Evolutionary conservation across 2,113 vertebrate species (phyloP).

Genomic region (Atlantisia rogersi): DNA sequence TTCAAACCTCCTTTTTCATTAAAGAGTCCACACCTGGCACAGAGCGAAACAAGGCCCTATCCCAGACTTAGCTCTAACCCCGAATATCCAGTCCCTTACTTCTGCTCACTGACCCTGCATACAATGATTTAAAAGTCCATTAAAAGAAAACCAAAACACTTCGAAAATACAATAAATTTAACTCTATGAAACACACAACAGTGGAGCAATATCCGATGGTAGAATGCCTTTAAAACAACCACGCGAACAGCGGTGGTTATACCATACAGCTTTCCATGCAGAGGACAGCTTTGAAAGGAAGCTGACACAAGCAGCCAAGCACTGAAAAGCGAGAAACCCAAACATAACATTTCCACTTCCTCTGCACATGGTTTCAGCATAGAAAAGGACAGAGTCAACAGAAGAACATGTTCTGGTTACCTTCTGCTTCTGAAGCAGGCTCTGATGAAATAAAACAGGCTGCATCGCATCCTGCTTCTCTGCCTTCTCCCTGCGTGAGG

Average conservation of each 20-base stretch:
- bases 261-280: background rate
- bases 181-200: background rate
- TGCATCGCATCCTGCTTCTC: background rate
- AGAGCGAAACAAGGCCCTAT: background rate
- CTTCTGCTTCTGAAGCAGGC: background rate
- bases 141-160: too few species aligned
- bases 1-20: background rate
- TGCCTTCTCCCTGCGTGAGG: background rate
- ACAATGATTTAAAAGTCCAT: background rate
- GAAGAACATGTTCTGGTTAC: background rate
- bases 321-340: background rate
- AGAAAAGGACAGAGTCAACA: background rate
- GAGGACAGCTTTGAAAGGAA: background rate
- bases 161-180: background rate
- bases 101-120: background rate
- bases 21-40: background rate
- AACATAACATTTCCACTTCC: constrained; percentile 7
- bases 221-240: background rate
- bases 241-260: background rate
- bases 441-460: background rate
- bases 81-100: background rate
- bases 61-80: background rate
- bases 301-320: background rate
- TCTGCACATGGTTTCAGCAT: background rate
- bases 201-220: background rate